phyloP scores from a whole-genome alignment of 2,888 invertebrate genomes.

The Boloria euphrosyne region DNA sequence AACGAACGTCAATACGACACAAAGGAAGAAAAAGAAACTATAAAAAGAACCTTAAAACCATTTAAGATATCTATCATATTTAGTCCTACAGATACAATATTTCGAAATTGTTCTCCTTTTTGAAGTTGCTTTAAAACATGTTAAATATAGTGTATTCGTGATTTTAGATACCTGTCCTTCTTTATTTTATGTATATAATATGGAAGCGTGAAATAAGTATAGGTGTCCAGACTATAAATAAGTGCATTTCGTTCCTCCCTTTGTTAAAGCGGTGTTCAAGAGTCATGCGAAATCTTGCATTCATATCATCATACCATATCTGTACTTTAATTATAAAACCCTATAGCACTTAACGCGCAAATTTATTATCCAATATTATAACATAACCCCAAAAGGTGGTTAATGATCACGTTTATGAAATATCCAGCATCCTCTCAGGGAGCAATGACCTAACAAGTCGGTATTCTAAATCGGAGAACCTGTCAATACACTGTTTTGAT shows the following conservation, averaged over 20 bases:
- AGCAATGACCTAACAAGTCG: conserved; percentile 56
- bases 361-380: conserved; percentile 55
- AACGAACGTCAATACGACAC: too few species aligned
- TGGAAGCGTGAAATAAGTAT: neutral
- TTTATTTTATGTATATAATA: too few species aligned
- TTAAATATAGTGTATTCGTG: too few species aligned
- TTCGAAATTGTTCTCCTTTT: too few species aligned
- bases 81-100: too few species aligned
- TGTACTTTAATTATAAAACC: conserved; percentile 17
- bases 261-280: conserved; percentile 6
- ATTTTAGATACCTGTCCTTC: too few species aligned
- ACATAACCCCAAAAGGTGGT: conserved; percentile 58
- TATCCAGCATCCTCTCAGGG: conserved; percentile 52
- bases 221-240: neutral
- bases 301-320: conserved; percentile 32
- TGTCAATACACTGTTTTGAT: conserved; percentile 38
- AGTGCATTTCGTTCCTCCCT: neutral
- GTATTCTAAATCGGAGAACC: conserved; percentile 53
- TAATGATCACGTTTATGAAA: conserved; percentile 66
- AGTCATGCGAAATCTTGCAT: conserved; percentile 23
- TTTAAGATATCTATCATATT: too few species aligned
- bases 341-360: conserved; percentile 49
- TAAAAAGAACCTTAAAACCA: too few species aligned
- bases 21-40: too few species aligned
- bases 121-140: too few species aligned